A percentile compares a stretch with the other conserved stretches of the same genome.
phyloP scores from a whole-genome alignment of 2,797 vertebrate species.

The Enteromius anoplus region DNA sequence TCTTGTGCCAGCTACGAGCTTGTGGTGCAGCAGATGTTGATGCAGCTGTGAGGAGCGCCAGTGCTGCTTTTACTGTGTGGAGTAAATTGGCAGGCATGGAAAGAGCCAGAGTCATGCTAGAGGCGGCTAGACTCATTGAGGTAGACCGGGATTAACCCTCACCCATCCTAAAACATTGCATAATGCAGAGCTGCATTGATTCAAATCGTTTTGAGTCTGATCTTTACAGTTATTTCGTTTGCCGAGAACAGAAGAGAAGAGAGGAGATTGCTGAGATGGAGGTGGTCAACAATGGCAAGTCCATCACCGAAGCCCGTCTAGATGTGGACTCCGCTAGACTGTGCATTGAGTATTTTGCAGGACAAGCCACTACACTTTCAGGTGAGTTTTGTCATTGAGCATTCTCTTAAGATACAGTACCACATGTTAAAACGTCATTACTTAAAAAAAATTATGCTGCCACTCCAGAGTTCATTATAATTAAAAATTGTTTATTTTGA shows the following conservation, averaged over 20 bases:
- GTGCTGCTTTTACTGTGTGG: slow-evolving; percentile 86
- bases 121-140: slow-evolving; percentile 90
- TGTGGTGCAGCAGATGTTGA: slow-evolving; percentile 86
- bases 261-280: slow-evolving; percentile 83
- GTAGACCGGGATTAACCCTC: slow-evolving; percentile 65
- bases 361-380: slow-evolving; percentile 84
- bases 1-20: slow-evolving; percentile 83
- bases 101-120: slow-evolving; percentile 85
- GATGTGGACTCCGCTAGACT: slow-evolving; percentile 89
- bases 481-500: background rate
- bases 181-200: background rate
- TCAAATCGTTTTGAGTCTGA: background rate
- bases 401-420: background rate
- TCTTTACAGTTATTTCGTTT: slow-evolving; percentile 2
- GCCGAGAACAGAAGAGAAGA: slow-evolving; percentile 78
- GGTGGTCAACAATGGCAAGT: slow-evolving; percentile 94
- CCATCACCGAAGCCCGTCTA: slow-evolving; percentile 88
- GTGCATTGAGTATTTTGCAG: slow-evolving; percentile 91
- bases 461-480: background rate
- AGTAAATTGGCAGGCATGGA: slow-evolving; percentile 92
- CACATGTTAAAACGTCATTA: background rate
- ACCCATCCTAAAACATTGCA: background rate
- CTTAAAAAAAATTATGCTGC: background rate
- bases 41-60: slow-evolving; percentile 84
- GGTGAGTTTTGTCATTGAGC: slow-evolving; percentile 66